Percentiles rank a stretch among this genome's conserved stretches.
phyloP scores from a whole-genome alignment of 2,113 vertebrate species.

The Ornithorhynchus anatinus region DNA sequence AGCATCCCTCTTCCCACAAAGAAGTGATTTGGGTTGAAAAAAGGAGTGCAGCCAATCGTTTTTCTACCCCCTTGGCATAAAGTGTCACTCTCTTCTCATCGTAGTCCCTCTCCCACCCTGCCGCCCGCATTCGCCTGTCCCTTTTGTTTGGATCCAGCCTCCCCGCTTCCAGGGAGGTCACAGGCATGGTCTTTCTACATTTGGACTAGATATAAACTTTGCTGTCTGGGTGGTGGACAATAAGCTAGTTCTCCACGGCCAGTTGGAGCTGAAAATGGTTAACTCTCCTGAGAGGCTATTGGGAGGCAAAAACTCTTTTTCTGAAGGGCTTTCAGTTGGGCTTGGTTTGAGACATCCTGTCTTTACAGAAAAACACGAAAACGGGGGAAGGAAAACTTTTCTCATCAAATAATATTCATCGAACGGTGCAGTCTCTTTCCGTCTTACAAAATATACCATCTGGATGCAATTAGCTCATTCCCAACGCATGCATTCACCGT shows the following conservation, averaged over 20 bases:
- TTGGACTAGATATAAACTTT: too few species aligned
- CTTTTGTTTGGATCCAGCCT: too few species aligned
- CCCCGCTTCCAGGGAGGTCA: too few species aligned
- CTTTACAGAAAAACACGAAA: background rate
- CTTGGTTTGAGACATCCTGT: slow-evolving; percentile 28
- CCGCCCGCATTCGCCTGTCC: too few species aligned
- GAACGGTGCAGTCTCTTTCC: slow-evolving; percentile 11
- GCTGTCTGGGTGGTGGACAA: too few species aligned
- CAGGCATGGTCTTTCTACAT: too few species aligned
- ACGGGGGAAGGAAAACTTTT: slow-evolving; percentile 36
- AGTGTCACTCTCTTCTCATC: too few species aligned
- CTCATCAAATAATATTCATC: slow-evolving; percentile 40
- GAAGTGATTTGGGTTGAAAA: too few species aligned
- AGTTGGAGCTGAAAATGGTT: slow-evolving; percentile 12
- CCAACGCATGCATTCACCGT: slow-evolving; percentile 44
- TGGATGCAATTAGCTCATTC: slow-evolving; percentile 62
- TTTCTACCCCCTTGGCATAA: too few species aligned
- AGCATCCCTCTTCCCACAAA: too few species aligned
- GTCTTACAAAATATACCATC: slow-evolving; percentile 48
- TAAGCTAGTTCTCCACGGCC: background rate
- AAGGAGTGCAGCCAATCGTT: too few species aligned
- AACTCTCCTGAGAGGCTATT: slow-evolving; percentile 26
- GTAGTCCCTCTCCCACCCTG: too few species aligned
- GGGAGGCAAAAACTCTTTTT: slow-evolving; percentile 11
- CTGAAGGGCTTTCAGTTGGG: slow-evolving; percentile 60